Conservation (phyloP, 2,113 vertebrate species). For the Mustela lutreola region DNA sequence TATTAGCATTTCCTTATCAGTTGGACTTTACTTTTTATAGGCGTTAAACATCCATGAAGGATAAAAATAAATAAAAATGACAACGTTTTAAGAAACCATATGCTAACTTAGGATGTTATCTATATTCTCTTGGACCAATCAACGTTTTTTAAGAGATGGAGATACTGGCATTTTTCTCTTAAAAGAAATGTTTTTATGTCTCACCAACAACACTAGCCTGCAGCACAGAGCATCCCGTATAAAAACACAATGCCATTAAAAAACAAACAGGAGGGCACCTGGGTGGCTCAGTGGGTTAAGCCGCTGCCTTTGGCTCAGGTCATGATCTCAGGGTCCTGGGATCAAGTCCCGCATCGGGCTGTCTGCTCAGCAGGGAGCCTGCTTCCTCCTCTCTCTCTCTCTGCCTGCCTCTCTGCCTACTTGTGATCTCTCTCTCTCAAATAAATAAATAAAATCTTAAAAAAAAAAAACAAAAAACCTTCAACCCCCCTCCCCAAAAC, state of each 20-base stretch:
- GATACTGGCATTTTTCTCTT: background rate
- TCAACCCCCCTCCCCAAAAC: too few species aligned
- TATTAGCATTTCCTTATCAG: slow-evolving; percentile 31
- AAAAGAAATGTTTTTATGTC: slow-evolving; percentile 28
- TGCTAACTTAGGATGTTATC: slow-evolving; percentile 8
- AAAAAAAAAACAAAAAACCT: too few species aligned
- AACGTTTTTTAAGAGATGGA: background rate
- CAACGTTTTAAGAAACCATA: slow-evolving; percentile 30
- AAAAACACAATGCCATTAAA: slow-evolving; percentile 58
- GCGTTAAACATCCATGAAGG: slow-evolving; percentile 10
- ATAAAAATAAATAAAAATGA: slow-evolving; percentile 46
- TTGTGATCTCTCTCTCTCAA: too few species aligned
- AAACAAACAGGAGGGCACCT: background rate
- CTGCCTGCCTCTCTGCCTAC: too few species aligned
- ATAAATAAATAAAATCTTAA: too few species aligned
- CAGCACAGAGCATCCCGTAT: background rate
- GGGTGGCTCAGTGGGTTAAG: too few species aligned
- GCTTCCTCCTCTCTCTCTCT: too few species aligned
- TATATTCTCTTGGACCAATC: slow-evolving; percentile 26
- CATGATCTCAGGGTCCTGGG: too few species aligned
- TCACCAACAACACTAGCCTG: background rate
- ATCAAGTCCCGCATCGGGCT: too few species aligned
- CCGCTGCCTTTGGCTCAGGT: too few species aligned
- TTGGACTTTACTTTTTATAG: slow-evolving; percentile 50
- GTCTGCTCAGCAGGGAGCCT: too few species aligned